These are phyloP conservation scores for Pteronura brasiliensis DNA, from an alignment of 2,113 vertebrate species.

Conservation along the genomic window DNA sequence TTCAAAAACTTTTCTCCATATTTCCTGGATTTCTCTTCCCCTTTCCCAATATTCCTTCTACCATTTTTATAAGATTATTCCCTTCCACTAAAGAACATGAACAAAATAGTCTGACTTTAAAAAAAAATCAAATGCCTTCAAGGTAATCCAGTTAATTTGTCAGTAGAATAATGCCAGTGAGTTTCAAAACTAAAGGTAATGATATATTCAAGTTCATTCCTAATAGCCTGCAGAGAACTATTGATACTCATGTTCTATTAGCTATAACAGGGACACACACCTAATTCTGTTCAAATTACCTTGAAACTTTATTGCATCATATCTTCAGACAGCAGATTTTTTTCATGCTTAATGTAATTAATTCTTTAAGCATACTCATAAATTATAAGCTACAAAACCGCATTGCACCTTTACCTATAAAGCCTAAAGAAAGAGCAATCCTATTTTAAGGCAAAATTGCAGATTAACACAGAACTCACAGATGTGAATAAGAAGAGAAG, in stretches of 20 bases:
- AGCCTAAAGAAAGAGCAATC: neutral
- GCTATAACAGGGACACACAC: neutral
- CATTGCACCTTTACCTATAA: neutral
- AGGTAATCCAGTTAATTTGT: neutral
- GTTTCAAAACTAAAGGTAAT: neutral
- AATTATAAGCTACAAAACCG: neutral
- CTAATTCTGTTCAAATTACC: neutral
- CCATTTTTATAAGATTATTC: neutral
- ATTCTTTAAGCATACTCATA: constrained; percentile 16
- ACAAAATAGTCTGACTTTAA: neutral
- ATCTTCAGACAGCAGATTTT: neutral
- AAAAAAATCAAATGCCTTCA: neutral
- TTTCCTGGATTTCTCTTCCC: neutral
- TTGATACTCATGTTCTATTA: neutral
- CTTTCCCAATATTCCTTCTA: neutral
- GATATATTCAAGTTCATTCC: neutral
- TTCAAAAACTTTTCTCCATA: neutral
- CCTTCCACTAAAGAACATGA: neutral
- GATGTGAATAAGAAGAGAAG: constrained; percentile 5
- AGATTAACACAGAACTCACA: neutral
- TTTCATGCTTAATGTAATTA: constrained; percentile 8
- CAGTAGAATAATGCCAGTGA: neutral
- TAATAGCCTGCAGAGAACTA: neutral
- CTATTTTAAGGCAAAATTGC: neutral
- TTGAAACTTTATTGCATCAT: constrained; percentile 2